These are phyloP conservation scores for Imbricaverruca yamaguchii DNA, from an alignment of 2,888 invertebrate species.

Conservation along the genomic window DNA sequence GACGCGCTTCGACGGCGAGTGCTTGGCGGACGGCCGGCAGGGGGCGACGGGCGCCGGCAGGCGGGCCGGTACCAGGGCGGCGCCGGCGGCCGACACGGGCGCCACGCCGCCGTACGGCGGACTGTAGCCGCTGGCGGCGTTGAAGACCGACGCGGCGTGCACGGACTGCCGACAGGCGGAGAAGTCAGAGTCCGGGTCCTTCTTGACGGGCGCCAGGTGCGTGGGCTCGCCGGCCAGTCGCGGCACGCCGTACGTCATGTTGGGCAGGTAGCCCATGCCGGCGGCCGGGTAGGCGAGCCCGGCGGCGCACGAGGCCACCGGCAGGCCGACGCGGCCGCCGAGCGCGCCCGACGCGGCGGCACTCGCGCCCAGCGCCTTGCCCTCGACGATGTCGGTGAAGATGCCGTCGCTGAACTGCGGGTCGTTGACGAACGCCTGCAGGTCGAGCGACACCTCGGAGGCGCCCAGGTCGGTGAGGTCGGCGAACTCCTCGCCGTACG, in stretches of 20 bases:
- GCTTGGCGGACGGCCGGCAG: slow-evolving; percentile 24
- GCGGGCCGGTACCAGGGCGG: slow-evolving; percentile 44
- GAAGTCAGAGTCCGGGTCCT: slow-evolving; percentile 19
- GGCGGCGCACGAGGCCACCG: slow-evolving; percentile 14
- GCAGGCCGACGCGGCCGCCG: slow-evolving; percentile 9
- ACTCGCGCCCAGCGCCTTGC: slow-evolving; percentile 5
- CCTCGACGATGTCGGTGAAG: slow-evolving; percentile 63
- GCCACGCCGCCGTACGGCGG: not conserved
- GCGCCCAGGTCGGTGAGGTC: slow-evolving; percentile 77
- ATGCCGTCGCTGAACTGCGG: slow-evolving; percentile 72
- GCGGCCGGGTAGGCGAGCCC: slow-evolving; percentile 19
- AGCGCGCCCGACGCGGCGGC: not conserved
- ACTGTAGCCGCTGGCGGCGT: not conserved
- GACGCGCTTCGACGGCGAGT: slow-evolving; percentile 47
- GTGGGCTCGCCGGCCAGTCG: slow-evolving; percentile 35
- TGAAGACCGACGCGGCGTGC: not conserved
- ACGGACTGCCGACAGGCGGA: not conserved
- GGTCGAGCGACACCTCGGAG: slow-evolving; percentile 83
- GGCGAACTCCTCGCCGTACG: slow-evolving; percentile 45
- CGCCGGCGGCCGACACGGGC: slow-evolving; percentile 35
- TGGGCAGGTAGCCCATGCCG: slow-evolving; percentile 27
- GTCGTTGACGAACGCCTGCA: slow-evolving; percentile 87
- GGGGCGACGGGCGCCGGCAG: slow-evolving; percentile 41
- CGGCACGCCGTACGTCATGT: slow-evolving; percentile 29
- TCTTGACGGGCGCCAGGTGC: slow-evolving; percentile 29